A percentile compares a stretch with the other conserved stretches of the same genome.
phyloP scores from a whole-genome alignment of 1,140 invertebrate genomes.

The Drosophila parvula region DNA sequence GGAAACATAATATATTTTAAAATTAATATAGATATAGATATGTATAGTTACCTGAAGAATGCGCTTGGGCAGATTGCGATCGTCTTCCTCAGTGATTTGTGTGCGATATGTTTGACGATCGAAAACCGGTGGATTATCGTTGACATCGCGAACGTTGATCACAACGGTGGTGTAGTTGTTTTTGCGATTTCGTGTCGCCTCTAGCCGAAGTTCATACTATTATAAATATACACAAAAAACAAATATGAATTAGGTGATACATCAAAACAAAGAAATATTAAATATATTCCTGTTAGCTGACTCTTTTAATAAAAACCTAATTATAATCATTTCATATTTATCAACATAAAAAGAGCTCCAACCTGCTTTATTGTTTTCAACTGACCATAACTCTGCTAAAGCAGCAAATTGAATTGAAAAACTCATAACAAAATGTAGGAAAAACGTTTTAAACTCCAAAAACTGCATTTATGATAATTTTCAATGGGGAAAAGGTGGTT shows the following conservation, averaged over 20 bases:
- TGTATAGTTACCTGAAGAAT: slow-evolving; percentile 85
- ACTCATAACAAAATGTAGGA: background rate
- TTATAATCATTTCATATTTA: background rate
- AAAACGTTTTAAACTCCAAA: background rate
- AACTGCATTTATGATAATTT: slow-evolving; percentile 12
- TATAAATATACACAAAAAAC: background rate
- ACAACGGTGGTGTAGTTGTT: slow-evolving; percentile 88
- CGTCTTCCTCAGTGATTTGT: slow-evolving; percentile 88
- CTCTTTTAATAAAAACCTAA: background rate
- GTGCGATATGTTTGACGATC: slow-evolving; percentile 88
- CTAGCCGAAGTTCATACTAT: slow-evolving; percentile 87
- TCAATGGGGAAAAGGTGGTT: background rate
- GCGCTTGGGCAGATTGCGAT: slow-evolving; percentile 87
- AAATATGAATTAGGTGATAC: background rate
- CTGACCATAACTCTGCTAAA: background rate
- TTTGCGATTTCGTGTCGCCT: slow-evolving; percentile 87
- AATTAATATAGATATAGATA: background rate
- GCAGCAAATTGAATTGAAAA: slow-evolving; percentile 4
- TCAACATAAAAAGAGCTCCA: background rate
- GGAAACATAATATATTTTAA: slow-evolving; percentile 48
- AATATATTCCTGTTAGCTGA: background rate
- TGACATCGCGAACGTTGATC: slow-evolving; percentile 88
- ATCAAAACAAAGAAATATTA: background rate
- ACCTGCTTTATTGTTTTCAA: background rate
- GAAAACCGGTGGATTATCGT: slow-evolving; percentile 87